Conservation (phyloP, 2,113 vertebrate genomes). For the Tenebrosternarchus preto region DNA sequence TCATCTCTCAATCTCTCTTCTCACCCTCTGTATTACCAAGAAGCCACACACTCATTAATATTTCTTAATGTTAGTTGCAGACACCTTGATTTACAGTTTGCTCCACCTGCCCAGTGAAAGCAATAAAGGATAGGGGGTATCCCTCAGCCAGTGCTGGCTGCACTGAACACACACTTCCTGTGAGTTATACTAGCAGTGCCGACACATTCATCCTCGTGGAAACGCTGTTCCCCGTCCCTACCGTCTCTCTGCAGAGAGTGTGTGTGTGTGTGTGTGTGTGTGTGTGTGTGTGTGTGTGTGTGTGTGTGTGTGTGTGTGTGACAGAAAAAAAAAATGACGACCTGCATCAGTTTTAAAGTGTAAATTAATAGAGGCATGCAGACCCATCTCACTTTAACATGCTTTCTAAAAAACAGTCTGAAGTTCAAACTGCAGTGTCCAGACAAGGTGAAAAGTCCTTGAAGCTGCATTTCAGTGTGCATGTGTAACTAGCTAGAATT, state of each 20-base stretch:
- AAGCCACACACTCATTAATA: slow-evolving; percentile 57
- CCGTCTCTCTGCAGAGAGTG: neutral
- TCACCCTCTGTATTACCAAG: slow-evolving; percentile 54
- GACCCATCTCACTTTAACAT: neutral
- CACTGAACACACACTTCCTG: slow-evolving; percentile 44
- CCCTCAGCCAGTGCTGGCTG: slow-evolving; percentile 48
- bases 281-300: neutral
- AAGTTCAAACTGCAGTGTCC: neutral
- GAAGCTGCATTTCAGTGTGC: neutral
- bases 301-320: neutral
- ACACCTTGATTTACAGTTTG: slow-evolving; percentile 60
- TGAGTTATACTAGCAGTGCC: slow-evolving; percentile 49
- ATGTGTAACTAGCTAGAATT: slow-evolving; percentile 25
- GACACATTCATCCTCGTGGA: slow-evolving; percentile 58
- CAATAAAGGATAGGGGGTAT: slow-evolving; percentile 52
- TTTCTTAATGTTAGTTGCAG: slow-evolving; percentile 51
- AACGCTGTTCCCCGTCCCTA: slow-evolving; percentile 17
- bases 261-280: neutral
- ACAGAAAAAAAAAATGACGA: neutral
- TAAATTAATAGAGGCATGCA: too few species aligned
- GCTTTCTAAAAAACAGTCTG: neutral
- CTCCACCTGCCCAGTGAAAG: slow-evolving; percentile 45
- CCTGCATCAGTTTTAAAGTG: too few species aligned
- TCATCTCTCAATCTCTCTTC: slow-evolving; percentile 44
- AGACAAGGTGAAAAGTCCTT: neutral